Evolutionary conservation across 2,797 vertebrate species (phyloP), one percentile per base, ranked within the genome.

Genomic region (Chrosomus eos): DNA sequence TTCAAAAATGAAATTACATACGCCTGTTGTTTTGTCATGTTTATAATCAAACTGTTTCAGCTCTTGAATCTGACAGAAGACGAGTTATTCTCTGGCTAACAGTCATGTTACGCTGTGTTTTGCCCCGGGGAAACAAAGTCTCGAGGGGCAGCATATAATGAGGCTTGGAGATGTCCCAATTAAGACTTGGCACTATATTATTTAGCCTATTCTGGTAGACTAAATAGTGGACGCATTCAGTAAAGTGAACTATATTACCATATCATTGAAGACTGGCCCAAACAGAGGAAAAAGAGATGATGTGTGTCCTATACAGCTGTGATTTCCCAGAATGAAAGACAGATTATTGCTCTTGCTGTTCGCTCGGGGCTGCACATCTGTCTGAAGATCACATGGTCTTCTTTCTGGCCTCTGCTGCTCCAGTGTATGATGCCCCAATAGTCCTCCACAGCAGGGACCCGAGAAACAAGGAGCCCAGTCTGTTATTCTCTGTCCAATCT

Each of bases 231-330:
- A 79, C 84, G 83, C 85, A 94, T 95, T 95, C 90, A 93, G 86
- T 87, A 85, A 73, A 81, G 77, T 89, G 80, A 91, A 88, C 73
- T 18, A 26, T 80, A 93, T 95, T 94, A 92, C 92, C 94, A 95
- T 95, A 88, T 90, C 84, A 85, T 88, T 86, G 89, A 88, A 28
- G 72, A 88, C 80, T 18, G 43, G 86, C 85, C 72, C 31, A 33
- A 53, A 77, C 33, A 33, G 84, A 83, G 58, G 89, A 94, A 90
- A 94, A 92, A 91, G 91, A 82, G 82, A 9, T 68, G 77, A 92
- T 93, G 93, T 94, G 91, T 95, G 58, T 62, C 87, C 88, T 86
- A 67, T 93, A 93, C 95, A 96, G 94, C 95, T 96, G 95, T 91
- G 93, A 89, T 85, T 72, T 85, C 48, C 86, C 21, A 64, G 85